Evolutionary conservation across 1,140 invertebrate genomes (phyloP), one percentile per base, ranked within the genome.

Genomic region (Pteromalus puparum): DNA sequence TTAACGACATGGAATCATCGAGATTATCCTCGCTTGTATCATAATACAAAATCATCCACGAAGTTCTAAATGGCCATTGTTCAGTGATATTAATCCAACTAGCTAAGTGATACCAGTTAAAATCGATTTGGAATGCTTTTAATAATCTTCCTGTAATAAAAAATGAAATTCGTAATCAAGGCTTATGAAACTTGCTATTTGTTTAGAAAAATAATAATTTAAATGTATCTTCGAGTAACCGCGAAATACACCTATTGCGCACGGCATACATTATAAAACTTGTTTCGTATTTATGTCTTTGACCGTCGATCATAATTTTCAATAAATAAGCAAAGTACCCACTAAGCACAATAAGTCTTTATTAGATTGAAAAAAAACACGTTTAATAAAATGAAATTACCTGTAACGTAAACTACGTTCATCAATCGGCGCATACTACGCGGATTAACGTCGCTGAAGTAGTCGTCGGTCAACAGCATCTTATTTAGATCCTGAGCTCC

Each of bases 1-100:
- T 98, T 7, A 99, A 93, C 4, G 98, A 96, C 61, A 96, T 96
- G 80, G 94, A 95, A 91, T 99, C 98, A 80, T 99, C 98, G 18
- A 98, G 94, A 81, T 94, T 95, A 65, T 98, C 97, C 90, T 99
- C 98, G 88, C 95, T 96, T 81, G 97, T 95, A 91, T 99, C 98
- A 90, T 97, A 98, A 92, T 98, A 96, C 86, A 99, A 95, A 82
- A 99, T 99, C 86, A 99, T 97, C 98, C 98, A 99, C 21, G 98
- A 99, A 15, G 98, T 98, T 82, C 98, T 94, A 91, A 98, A 98
- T 0, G 99, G 98, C 99, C 99, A 99, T 92, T 99, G 99, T 92
- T 99, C 99, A 0, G 98, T 99, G 48, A 99, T 96, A 92, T 99
- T 99, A 74, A 99, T 97, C 98, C 98, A 99, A 78, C 97, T 97